Conservation (phyloP, 2,888 invertebrate genomes). For the Thymelicus sylvestris region DNA sequence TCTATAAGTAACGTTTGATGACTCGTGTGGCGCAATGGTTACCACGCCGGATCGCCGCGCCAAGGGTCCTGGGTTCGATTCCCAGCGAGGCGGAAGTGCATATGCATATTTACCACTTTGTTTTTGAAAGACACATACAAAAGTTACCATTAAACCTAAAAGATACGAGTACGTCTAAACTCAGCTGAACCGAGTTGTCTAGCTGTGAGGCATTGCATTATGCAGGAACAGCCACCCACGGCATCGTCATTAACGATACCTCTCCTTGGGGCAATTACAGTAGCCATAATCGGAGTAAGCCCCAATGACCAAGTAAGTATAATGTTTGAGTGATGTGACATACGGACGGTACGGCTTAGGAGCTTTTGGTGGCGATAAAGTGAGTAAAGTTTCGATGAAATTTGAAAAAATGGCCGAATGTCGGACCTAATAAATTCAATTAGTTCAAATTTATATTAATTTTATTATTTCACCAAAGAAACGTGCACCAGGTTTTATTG, state of each 20-base stretch:
- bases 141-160: neutral
- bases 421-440: too few relatives aligned
- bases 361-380: neutral
- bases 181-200: neutral
- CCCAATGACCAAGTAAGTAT: constrained; percentile 59
- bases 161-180: neutral
- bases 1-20: too few relatives aligned
- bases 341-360: constrained; percentile 38
- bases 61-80: too few relatives aligned
- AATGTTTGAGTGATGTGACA: constrained; percentile 50
- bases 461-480: too few relatives aligned
- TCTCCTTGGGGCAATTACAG: constrained; percentile 60
- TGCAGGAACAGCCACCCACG: constrained; percentile 54
- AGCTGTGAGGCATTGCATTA: constrained; percentile 54
- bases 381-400: too few relatives aligned
- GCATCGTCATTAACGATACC: constrained; percentile 61
- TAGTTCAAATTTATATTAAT: too few relatives aligned
- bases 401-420: too few relatives aligned
- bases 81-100: too few relatives aligned
- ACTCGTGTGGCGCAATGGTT: too few relatives aligned
- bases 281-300: constrained; percentile 60
- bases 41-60: too few relatives aligned
- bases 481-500: too few relatives aligned
- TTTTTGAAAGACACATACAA: neutral
- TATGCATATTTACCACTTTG: too few relatives aligned